Conservation (phyloP, 2,888 invertebrate species). For the Uloborus plumipes region DNA sequence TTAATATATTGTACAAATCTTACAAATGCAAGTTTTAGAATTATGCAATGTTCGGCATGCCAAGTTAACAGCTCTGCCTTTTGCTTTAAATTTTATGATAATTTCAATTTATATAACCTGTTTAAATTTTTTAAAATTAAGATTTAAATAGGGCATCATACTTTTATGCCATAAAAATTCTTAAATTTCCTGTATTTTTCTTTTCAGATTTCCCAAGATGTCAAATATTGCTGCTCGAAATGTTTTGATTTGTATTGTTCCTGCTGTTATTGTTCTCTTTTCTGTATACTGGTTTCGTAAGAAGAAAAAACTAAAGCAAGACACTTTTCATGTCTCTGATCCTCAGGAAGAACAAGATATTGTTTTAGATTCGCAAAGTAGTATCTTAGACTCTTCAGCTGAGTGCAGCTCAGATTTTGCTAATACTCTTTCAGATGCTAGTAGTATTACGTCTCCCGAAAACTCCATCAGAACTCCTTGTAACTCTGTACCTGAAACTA, state of each 20-base stretch:
- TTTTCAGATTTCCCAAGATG: conserved; percentile 16
- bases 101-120: too few relatives aligned
- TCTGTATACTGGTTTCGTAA: conserved; percentile 55
- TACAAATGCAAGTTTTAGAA: too few relatives aligned
- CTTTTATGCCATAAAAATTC: neutral
- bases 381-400: neutral
- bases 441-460: conserved; percentile 46
- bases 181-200: neutral
- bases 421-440: conserved; percentile 48
- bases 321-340: neutral
- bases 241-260: conserved; percentile 42
- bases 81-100: too few relatives aligned
- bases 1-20: too few relatives aligned
- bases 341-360: neutral
- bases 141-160: neutral
- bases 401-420: conserved; percentile 32
- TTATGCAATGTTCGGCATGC: too few relatives aligned
- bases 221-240: conserved; percentile 38
- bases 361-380: neutral
- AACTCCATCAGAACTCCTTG: conserved; percentile 30
- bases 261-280: conserved; percentile 50
- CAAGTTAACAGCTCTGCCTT: too few relatives aligned
- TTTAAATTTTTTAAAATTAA: neutral
- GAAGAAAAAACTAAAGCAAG: conserved; percentile 50
- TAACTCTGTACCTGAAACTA: neutral